Evolutionary conservation across 2,888 invertebrate species (phyloP).

Genomic region (Chalcosyrphus nemorum): DNA sequence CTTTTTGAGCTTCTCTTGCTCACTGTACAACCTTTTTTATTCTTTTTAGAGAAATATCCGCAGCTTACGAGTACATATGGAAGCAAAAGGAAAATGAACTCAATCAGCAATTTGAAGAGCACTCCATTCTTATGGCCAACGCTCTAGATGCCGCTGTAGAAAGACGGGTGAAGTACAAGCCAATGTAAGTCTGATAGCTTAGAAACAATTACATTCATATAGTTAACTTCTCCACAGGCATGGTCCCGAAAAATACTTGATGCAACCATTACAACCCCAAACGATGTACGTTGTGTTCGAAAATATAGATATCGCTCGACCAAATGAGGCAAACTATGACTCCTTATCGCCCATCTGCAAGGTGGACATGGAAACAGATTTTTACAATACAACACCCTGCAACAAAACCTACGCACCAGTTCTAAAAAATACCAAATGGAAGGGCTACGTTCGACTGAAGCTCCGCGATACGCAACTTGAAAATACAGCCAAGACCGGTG

Average conservation of each 20-base stretch:
- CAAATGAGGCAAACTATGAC: slow-evolving; percentile 84
- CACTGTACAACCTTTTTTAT: background rate
- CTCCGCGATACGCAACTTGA: slow-evolving; percentile 75
- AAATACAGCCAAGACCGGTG: background rate
- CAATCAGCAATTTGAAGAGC: slow-evolving; percentile 79
- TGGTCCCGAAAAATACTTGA: slow-evolving; percentile 79
- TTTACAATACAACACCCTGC: slow-evolving; percentile 78
- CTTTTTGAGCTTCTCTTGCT: background rate
- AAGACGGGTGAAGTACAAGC: slow-evolving; percentile 84
- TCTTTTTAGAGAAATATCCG: slow-evolving; percentile 77
- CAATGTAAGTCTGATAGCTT: slow-evolving; percentile 76
- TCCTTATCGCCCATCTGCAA: slow-evolving; percentile 84
- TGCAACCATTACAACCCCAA: slow-evolving; percentile 85
- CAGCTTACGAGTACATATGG: slow-evolving; percentile 76
- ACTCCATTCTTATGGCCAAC: slow-evolving; percentile 87
- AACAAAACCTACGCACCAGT: slow-evolving; percentile 76
- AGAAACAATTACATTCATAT: background rate
- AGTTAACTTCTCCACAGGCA: slow-evolving; percentile 75
- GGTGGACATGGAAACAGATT: slow-evolving; percentile 83
- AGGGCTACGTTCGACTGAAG: slow-evolving; percentile 80
- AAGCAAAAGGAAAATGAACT: slow-evolving; percentile 76
- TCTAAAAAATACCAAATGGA: slow-evolving; percentile 79
- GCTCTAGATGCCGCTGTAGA: slow-evolving; percentile 87
- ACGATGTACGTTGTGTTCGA: slow-evolving; percentile 88
- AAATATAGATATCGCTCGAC: slow-evolving; percentile 87